Conservation (phyloP, 92 coral and sea anemone species). For the Plumapathes pennacea region DNA sequence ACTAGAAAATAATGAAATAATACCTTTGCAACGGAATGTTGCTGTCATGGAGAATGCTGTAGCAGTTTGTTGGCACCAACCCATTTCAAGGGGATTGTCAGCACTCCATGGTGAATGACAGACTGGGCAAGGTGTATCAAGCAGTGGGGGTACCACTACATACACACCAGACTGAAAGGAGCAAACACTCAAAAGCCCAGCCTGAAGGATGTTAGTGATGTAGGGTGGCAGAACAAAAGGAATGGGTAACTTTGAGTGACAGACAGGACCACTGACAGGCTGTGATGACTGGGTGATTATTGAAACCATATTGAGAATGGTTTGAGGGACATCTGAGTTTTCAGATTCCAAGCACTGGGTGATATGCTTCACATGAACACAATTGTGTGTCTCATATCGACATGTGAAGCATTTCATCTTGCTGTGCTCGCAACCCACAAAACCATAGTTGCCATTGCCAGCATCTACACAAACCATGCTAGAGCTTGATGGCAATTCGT, state of each 20-base stretch:
- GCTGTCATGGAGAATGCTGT: not conserved
- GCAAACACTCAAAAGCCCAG: conserved; percentile 1
- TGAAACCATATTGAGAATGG: not conserved
- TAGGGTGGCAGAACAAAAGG: conserved; percentile 1
- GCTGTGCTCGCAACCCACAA: not conserved
- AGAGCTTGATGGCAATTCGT: no score
- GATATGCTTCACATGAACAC: conserved; percentile 1
- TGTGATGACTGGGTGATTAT: not conserved
- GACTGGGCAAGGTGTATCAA: not conserved
- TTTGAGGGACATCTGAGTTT: not conserved
- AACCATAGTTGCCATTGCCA: conserved; percentile 6
- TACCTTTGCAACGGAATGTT: conserved; percentile 6
- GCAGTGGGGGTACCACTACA: conserved; percentile 3
- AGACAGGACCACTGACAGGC: not conserved
- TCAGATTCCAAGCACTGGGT: not conserved
- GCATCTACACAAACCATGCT: conserved; percentile 14
- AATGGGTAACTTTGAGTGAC: not conserved
- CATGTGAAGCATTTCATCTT: conserved; percentile 7
- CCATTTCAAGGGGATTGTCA: conserved; percentile 2
- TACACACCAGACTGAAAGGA: not conserved
- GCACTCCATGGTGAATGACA: conserved; percentile 10
- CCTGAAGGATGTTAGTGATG: not conserved
- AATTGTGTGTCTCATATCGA: no score
- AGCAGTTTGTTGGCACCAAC: not conserved
- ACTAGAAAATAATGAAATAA: not conserved